Evolutionary conservation across 2,888 invertebrate genomes (phyloP).

Genomic region (Listrodromus nycthemerus): DNA sequence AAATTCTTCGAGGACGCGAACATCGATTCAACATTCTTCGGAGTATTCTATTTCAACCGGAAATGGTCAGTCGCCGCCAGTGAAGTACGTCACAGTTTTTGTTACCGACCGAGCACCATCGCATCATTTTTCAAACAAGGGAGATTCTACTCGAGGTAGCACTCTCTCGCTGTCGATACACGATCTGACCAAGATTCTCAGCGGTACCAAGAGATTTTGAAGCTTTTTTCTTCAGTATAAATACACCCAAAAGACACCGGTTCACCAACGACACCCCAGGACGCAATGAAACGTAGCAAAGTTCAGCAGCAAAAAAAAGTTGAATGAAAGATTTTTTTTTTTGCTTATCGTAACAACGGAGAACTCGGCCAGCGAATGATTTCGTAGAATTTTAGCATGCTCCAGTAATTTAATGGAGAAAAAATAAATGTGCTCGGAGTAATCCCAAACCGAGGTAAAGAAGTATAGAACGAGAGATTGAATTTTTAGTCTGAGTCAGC

Average conservation of each 20-base stretch:
- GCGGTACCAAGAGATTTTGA: conserved; percentile 14
- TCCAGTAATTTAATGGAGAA: conserved; percentile 33
- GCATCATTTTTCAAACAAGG: not conserved
- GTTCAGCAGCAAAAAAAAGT: not conserved
- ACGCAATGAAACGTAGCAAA: not conserved
- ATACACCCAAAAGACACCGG: conserved; percentile 17
- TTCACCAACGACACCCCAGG: not conserved
- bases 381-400: conserved; percentile 27
- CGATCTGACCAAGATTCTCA: not conserved
- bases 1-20: too few relatives aligned
- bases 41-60: not conserved
- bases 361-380: not conserved
- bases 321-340: conserved; percentile 12
- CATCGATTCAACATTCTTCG: too few relatives aligned
- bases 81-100: not conserved
- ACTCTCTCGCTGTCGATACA: not conserved
- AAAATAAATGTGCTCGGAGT: not conserved
- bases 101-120: not conserved
- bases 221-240: conserved; percentile 12
- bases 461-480: conserved; percentile 44
- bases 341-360: not conserved
- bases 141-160: not conserved
- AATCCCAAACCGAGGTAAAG: conserved; percentile 24
- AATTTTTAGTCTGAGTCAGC: conserved; percentile 48
- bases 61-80: not conserved